phyloP scores from a whole-genome alignment of 2,888 invertebrate genomes.

The Xylota sylvarum region DNA sequence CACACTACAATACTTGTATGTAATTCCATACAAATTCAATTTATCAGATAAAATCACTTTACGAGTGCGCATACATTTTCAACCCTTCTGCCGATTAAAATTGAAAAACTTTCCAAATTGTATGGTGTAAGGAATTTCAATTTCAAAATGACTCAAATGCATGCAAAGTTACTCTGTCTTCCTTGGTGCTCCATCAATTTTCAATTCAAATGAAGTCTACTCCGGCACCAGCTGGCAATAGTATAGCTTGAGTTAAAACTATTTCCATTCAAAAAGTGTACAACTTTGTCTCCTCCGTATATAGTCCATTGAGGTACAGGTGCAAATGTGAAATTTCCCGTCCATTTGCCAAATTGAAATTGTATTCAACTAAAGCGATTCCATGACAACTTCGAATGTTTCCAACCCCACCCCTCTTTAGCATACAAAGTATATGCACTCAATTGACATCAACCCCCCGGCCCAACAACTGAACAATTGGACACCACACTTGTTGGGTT shows the following conservation, averaged over 20 bases:
- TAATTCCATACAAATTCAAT: background rate
- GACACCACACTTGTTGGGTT: slow-evolving; percentile 62
- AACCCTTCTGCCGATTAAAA: slow-evolving; percentile 14
- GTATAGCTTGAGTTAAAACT: slow-evolving; percentile 23
- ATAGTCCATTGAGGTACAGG: slow-evolving; percentile 35
- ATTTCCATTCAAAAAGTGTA: slow-evolving; percentile 27
- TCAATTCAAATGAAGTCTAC: slow-evolving; percentile 32
- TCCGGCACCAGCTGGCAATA: slow-evolving; percentile 18
- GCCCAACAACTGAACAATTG: slow-evolving; percentile 34
- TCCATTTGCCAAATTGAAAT: slow-evolving; percentile 58
- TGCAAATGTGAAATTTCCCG: slow-evolving; percentile 57
- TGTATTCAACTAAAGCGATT: slow-evolving; percentile 21
- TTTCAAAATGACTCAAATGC: slow-evolving; percentile 42
- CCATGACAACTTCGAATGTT: slow-evolving; percentile 42
- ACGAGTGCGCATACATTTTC: slow-evolving; percentile 32
- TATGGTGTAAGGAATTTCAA: slow-evolving; percentile 3
- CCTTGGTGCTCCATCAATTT: slow-evolving; percentile 15
- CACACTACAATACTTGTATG: background rate
- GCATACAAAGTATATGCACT: background rate
- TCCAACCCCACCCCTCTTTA: background rate
- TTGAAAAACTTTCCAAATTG: slow-evolving; percentile 38
- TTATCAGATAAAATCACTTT: slow-evolving; percentile 6
- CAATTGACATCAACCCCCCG: background rate
- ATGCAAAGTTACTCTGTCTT: slow-evolving; percentile 9
- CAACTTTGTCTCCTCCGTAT: background rate